Evolutionary conservation across 2,888 invertebrate species (phyloP).

Genomic region (Frankliniella fusca): DNA sequence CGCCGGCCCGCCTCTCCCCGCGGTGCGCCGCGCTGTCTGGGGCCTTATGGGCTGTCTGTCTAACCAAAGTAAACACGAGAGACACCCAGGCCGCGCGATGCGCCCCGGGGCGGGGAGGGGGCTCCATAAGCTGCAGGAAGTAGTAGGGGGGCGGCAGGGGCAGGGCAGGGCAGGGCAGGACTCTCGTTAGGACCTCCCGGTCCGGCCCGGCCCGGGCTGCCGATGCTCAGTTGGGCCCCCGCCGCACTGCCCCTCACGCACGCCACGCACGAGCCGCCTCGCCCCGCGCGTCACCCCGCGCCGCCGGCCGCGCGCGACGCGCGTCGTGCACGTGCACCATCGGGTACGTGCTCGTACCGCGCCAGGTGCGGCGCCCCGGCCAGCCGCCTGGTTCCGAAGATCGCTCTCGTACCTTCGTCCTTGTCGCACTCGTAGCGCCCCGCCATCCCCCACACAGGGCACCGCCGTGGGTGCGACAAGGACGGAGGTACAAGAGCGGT

Average conservation of each 20-base stretch:
- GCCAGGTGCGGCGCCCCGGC: background rate
- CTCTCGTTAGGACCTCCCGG: slow-evolving; percentile 36
- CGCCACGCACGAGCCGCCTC: background rate
- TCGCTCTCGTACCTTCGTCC: too few species aligned
- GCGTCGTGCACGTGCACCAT: background rate
- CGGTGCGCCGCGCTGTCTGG: too few species aligned
- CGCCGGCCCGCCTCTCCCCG: background rate
- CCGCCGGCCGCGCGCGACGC: background rate
- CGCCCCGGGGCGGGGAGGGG: background rate
- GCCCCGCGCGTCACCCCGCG: background rate
- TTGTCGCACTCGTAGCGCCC: too few species aligned
- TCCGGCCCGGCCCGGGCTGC: slow-evolving; percentile 35
- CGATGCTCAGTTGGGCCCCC: slow-evolving; percentile 40
- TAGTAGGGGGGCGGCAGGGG: slow-evolving; percentile 24
- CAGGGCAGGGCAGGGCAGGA: slow-evolving; percentile 8
- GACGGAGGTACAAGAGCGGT: background rate
- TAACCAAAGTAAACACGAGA: background rate
- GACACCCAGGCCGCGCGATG: background rate
- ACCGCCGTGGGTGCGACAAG: too few species aligned
- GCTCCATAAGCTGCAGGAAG: slow-evolving; percentile 34
- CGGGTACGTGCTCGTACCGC: background rate
- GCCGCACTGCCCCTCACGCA: slow-evolving; percentile 27
- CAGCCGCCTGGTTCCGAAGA: background rate
- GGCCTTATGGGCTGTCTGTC: background rate
- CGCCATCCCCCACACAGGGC: too few species aligned